A percentile compares a stretch with the other conserved stretches of the same genome.
These are phyloP conservation scores for Ageneiosus marmoratus DNA, from an alignment of 2,113 vertebrate species.

Conservation along the genomic window DNA sequence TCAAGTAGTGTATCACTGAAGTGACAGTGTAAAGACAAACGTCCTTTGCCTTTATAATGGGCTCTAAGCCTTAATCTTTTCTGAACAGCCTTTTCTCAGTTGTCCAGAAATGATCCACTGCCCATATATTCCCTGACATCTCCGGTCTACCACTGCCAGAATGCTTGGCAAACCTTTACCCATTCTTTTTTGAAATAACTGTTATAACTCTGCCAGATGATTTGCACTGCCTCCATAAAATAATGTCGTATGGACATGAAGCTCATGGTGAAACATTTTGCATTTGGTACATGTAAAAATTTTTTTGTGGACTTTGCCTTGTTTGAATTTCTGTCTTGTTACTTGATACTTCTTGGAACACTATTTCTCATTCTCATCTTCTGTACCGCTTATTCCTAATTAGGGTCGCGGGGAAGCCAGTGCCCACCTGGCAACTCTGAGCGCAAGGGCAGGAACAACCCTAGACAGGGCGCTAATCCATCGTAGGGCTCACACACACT, in stretches of 20 bases:
- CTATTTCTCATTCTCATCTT: too few relatives aligned
- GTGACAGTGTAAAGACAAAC: neutral
- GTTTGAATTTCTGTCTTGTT: neutral
- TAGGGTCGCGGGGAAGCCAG: too few relatives aligned
- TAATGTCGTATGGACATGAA: neutral
- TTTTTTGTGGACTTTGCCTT: neutral
- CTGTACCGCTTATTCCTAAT: too few relatives aligned
- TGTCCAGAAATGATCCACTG: neutral
- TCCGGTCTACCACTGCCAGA: neutral
- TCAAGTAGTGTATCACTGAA: too few relatives aligned
- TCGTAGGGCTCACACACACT: too few relatives aligned
- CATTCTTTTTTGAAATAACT: neutral
- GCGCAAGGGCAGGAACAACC: too few relatives aligned
- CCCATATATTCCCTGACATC: neutral
- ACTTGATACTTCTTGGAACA: neutral
- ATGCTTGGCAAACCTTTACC: constrained; percentile 6
- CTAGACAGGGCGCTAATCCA: too few relatives aligned
- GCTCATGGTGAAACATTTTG: neutral
- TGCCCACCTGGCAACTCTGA: too few relatives aligned
- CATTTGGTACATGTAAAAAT: neutral
- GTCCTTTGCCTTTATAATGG: neutral
- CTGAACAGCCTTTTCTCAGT: neutral
- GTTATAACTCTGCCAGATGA: neutral
- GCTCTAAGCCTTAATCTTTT: neutral
- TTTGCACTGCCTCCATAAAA: neutral